Evolutionary conservation across 2,888 invertebrate genomes (phyloP).

Genomic region (Drymonia ruficornis): DNA sequence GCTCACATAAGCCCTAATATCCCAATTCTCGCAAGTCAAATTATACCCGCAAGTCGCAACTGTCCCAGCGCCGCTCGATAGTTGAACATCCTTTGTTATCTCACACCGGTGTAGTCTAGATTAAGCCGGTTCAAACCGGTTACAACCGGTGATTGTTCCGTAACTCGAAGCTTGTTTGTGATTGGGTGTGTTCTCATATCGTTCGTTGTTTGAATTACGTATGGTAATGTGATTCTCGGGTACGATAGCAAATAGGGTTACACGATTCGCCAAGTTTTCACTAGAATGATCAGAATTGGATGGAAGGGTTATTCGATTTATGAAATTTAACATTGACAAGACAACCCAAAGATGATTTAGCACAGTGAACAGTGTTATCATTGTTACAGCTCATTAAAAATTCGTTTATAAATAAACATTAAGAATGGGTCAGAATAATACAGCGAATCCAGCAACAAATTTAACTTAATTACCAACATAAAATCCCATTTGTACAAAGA

Average conservation of each 20-base stretch:
- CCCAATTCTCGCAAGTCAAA: slow-evolving; percentile 9
- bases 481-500: slow-evolving; percentile 31
- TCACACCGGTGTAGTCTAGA: slow-evolving; percentile 37
- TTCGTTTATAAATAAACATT: slow-evolving; percentile 2
- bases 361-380: no score
- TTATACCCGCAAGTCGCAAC: slow-evolving; percentile 22
- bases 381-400: no score
- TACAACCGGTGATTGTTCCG: slow-evolving; percentile 28
- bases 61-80: slow-evolving; percentile 30
- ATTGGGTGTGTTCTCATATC: slow-evolving; percentile 42
- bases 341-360: no score
- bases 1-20: no score
- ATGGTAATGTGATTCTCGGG: slow-evolving; percentile 38
- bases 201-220: slow-evolving; percentile 39
- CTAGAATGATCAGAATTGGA: no score
- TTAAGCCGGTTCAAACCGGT: slow-evolving; percentile 32
- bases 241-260: slow-evolving; percentile 12
- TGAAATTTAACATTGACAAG: no score
- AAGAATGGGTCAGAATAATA: not conserved
- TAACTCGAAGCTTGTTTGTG: slow-evolving; percentile 37
- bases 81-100: slow-evolving; percentile 43
- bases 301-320: no score
- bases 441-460: slow-evolving; percentile 27
- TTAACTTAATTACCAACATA: slow-evolving; percentile 38
- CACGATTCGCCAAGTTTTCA: no score